Evolutionary conservation across 2,797 vertebrate species (phyloP), one percentile per base, ranked within the genome.

Genomic region (Periparus ater): DNA sequence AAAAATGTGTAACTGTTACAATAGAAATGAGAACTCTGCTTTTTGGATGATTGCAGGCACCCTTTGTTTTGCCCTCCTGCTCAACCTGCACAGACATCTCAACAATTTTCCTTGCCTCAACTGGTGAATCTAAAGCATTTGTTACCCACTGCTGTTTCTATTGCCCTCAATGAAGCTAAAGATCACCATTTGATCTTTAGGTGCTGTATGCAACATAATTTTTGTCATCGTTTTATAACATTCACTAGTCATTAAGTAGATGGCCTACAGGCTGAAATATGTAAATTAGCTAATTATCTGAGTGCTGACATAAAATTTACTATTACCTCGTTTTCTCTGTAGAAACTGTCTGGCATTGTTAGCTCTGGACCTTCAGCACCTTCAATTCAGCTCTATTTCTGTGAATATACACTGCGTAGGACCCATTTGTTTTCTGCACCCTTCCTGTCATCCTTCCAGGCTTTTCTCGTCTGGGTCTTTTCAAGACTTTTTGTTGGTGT

Each of bases 261-360:
- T 47, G 80, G 70, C 89, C 92, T 76, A 94, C 63, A 95, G 95
- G 89, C 45, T 74, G 66, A 95, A 96, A 91, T 97, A 97, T 96
- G 97, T 73, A 97, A 96, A 97, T 94, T 79, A 95, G 83, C 88
- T 97, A 92, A 96, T 96, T 96, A 97, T 96, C 91, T 84, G 67
- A 89, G 58, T 50, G 36, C 89, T 91, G 85, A 93, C 79, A 96
- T 48, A 92, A 89, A 92, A 91, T 88, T 75, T 79, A 82, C 19
- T 60, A 82, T 94, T 95, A 96, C 86, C 78, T 86, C 6, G 4
- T 91, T 29, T 77, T 70, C 34, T 84, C 32, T 65, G 34, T 55
- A 51, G 50, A 92, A 94, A 38, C 32, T 82, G 47, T 62, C 71
- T 91, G 50, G 63, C 80, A 71, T 26, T 91, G 73, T 66, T 87